These are phyloP conservation scores for Ciconia boyciana DNA, from an alignment of 2,113 vertebrate species.

Conservation along the genomic window DNA sequence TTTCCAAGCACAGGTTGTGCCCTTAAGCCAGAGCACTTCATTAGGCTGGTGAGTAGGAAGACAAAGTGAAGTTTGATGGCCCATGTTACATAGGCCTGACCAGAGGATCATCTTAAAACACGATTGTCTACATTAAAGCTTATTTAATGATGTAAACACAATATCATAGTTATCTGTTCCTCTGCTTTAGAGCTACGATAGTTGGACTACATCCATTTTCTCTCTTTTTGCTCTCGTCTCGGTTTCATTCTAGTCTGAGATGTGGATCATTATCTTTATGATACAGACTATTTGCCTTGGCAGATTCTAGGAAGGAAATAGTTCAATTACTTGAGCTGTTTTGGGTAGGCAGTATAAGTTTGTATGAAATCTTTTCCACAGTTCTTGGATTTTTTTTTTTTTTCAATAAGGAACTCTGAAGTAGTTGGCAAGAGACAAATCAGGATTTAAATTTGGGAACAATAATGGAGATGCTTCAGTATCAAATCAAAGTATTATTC, in stretches of 20 bases:
- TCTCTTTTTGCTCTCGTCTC: neutral
- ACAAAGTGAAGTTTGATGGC: neutral
- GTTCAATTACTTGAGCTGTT: neutral
- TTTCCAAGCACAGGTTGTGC: neutral
- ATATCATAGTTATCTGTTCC: neutral
- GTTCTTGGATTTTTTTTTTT: neutral
- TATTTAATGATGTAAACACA: neutral
- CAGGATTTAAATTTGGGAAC: neutral
- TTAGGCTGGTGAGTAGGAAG: neutral
- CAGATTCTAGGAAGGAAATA: neutral
- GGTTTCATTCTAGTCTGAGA: neutral
- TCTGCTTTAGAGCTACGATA: neutral
- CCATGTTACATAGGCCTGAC: neutral
- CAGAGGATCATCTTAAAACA: neutral
- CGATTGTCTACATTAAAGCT: neutral
- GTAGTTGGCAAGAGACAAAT: neutral
- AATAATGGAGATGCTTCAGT: neutral
- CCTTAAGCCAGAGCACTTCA: neutral
- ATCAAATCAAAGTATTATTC: neutral
- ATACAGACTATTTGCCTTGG: slow-evolving; percentile 8
- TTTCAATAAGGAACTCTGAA: neutral
- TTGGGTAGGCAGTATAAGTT: neutral
- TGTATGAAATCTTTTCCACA: neutral
- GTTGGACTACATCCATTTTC: neutral
- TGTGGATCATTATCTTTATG: neutral